Evolutionary conservation across 2,797 vertebrate species (phyloP), one percentile per base, ranked within the genome.

Genomic region (Cheirogaleus major): DNA sequence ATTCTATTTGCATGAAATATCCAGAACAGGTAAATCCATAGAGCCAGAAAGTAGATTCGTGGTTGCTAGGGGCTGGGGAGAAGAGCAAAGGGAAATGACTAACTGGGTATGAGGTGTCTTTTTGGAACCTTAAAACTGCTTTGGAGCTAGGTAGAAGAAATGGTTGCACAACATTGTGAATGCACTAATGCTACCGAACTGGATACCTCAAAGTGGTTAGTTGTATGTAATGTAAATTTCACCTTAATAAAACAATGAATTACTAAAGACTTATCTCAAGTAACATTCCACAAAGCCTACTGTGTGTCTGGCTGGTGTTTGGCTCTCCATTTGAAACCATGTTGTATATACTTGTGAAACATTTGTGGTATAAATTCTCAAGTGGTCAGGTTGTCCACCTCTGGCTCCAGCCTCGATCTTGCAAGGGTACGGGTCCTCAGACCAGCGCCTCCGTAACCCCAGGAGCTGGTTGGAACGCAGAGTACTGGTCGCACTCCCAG

Each of bases 111-210:
- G 12, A 30, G 69, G 43, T 23, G 9, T 59, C 35, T 25, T 59
- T 70, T 6, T 1, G 32, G 43, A 70, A 11, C 11, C 17, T 50
- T 25, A 14, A 41, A 55, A 23, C 20, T 20, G 38, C 52, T 72
- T 67, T n/a, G 7, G 38, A 72, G 2, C 48, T 15, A 35, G 32
- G 0, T 2, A 30, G 91, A 43, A 10, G 48, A 38, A 43, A 5
- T 5, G 50, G 43, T 14, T 27, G 8, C 13, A 5, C 7, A 17
- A 6, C 4, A 7, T 0, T 7, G n/a, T 17, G 14, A 15, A 15
- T 52, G 15, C 22, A 11, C 22, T 1, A 20, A 2, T 1, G 15
- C 41, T 25, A 2, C 35, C 4, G 32, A 57, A 27, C 7, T 0
- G 2, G 52, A 13, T 45, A 14, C 20, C 35, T 50, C 11, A 27